Base-by-base conservation (phyloP, 2,888 invertebrate species). In the Drosophila flavopinicola region DNA sequence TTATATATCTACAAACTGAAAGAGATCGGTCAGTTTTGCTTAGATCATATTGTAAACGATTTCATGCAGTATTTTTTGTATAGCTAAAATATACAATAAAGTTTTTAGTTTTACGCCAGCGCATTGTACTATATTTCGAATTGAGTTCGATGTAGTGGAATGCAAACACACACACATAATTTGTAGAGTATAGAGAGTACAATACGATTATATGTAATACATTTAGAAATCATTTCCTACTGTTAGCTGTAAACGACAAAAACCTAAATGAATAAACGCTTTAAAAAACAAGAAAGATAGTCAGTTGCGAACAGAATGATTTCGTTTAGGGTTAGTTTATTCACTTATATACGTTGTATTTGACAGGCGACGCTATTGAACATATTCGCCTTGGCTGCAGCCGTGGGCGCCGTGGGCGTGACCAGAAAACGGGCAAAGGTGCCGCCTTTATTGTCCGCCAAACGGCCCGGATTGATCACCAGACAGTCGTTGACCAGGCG, bases 381-480 rank as follows among this genome's bases (percentile, higher is more conserved):
- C 45, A 92, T 76, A 52, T 88, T 90, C 33, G 87, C 77, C 52
- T 88, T 90, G 5, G 82, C 80, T 20, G 84, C 80, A 1, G 83
- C 79, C 17, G 86, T 87, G 30, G 89, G 88, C 60, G 77, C 90
- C 67, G 88, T 88, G 49, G 90, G 92, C 52, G 90, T 88, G 13
- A 97, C 89, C 52, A 93, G 92, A 1, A 97, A 89, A 23, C 95
- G 93, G 0, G 95, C 95, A 91, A 95, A 98, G 0, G 95, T 95
- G 39, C 97, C 97, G 3, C 95, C 93, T 1, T 82, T 82, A 25
- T 95, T 95, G 90, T 96, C 97, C 0, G 94, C 92, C 51, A 98
- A 89, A 60, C 95, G 94, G 76, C 97, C 97, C 0, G 98, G 97
- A 92, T 98, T 98, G 15, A 98, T 92, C 9, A 96, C 95, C 25